These are phyloP conservation scores for Notolepis coatsorum DNA, from an alignment of 2,797 vertebrate species.

Conservation along the genomic window DNA sequence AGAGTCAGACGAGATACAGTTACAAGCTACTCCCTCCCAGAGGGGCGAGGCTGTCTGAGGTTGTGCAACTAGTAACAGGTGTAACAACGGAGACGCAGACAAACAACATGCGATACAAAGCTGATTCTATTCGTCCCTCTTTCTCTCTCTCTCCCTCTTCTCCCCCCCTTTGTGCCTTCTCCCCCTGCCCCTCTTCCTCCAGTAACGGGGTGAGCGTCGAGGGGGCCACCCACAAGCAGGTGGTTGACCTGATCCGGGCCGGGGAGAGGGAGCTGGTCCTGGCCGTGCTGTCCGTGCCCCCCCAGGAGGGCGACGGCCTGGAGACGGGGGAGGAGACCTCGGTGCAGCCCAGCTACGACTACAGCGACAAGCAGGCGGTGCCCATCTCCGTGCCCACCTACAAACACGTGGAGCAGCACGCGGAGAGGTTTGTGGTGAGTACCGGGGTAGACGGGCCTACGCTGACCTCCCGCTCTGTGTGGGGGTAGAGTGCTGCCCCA, in stretches of 20 bases:
- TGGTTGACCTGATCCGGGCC: conserved; percentile 97
- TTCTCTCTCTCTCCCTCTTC: background rate
- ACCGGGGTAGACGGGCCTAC: no score
- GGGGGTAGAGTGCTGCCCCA: no score
- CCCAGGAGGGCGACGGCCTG: conserved; percentile 91
- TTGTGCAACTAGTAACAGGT: background rate
- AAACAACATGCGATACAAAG: no score
- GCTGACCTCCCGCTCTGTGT: no score
- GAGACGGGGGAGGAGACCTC: conserved; percentile 90
- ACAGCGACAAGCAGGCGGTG: conserved; percentile 96
- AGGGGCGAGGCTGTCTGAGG: background rate
- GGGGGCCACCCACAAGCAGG: conserved; percentile 97
- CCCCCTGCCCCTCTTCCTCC: conserved; percentile 7
- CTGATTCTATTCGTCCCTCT: background rate
- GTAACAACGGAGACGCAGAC: no score
- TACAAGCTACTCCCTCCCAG: background rate
- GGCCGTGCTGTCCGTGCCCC: conserved; percentile 92
- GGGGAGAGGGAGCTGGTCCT: conserved; percentile 95
- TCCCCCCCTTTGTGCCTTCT: background rate
- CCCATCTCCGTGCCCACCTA: conserved; percentile 97
- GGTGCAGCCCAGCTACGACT: conserved; percentile 92
- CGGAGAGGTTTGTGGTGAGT: conserved; percentile 97
- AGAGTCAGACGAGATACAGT: no score
- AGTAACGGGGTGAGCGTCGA: conserved; percentile 96
- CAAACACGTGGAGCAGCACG: conserved; percentile 96